Base-by-base conservation (phyloP, 2,888 invertebrate species). In the Melitaea athalia region DNA sequence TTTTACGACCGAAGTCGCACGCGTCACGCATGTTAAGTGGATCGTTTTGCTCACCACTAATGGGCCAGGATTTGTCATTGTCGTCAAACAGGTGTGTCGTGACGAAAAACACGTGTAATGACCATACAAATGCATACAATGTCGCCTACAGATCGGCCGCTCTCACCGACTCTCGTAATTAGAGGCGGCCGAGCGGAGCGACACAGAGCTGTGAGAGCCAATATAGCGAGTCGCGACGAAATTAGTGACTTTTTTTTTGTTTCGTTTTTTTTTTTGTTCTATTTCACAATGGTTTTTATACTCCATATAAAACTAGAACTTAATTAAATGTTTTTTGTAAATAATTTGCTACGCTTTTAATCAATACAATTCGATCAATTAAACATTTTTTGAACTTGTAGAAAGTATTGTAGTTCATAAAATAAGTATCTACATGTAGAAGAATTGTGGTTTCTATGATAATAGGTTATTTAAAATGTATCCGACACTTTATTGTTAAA, bases 31-130 rank as follows among this genome's bases (percentile, higher is more conserved):
- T 73, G 61, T 67, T 72, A 74, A 75, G 72, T 72, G 71, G 69
- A 64, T 52, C 69, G 66, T 73, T 83, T 84, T 81, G 84, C 82
- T 73, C 72, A 74, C 79, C 79, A 77, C 77, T 84, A 83, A 85
- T 84, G 79, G 76, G 60, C 70, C 71, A 72, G 76, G 78, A 82
- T 85, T 85, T 85, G 83, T 86, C 82, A 83, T 77, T 79, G 80
- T 79, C 78, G 80, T 78, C 78, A 79, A 85, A 84, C 87, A 86
- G 85, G 86, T 88, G 83, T 84, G 79, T 82, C 84, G 82, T 82
- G 82, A 82, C 80, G 82, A 82, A 84, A 85, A 85, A 85, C 82
- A 82, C 75, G 81, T 83, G 82, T 85, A 85, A 86, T 81, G 79
- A 80, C 80, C 82, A 79, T 79, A 83, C 80, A 81, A 86, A 82